Evolutionary conservation across 2,888 invertebrate genomes (phyloP), one percentile per base, ranked within the genome.

Genomic region (Mimas tiliae): DNA sequence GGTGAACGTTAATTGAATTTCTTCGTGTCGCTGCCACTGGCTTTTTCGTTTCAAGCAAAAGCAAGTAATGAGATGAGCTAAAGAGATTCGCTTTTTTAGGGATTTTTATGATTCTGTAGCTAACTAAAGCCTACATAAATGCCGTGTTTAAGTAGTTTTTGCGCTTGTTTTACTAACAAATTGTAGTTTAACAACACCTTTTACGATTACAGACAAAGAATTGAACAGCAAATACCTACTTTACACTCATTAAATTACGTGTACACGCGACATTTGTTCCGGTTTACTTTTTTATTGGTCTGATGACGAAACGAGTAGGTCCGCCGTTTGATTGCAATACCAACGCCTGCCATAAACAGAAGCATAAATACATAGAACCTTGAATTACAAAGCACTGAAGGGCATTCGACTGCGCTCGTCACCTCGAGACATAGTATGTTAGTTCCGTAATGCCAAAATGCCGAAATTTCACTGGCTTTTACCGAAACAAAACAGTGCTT

Each of bases 1-100:
- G 48, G 63, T 63, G 33, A 63, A 62, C 33, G 52, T 66, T 63
- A 52, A 66, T 62, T 66, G 47, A 52, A 63, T 63, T 66, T 62
- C 27, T 52, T 21, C 52, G 62, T 45, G 33, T 51, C 34, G 52
- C 51, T 62, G 51, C 66, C 51, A 62, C 63, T 62, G 62, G 21
- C 6, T 63, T 66, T 62, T 62, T 65, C 11, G 45, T 27, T 64
- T 12, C 27, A 53, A 64, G 52, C 53, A 64, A 64, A 55, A 33
- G 45, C 42, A 53, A 53, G 27, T 47, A 64, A 53, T 21, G 53
- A 64, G 53, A 55, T 38, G 38, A 12, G 11, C 53, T 27, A 27
- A 64, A 45, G 27, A 64, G 47, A 47, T 62, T 47, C 42, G 47
- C 19, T 19, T 64, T 53, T 27, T 27, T 27, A 27, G n/a, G 42